Evolutionary conservation across 2,113 vertebrate species (phyloP).

Genomic region (Tragelaphus strepsiceros): DNA sequence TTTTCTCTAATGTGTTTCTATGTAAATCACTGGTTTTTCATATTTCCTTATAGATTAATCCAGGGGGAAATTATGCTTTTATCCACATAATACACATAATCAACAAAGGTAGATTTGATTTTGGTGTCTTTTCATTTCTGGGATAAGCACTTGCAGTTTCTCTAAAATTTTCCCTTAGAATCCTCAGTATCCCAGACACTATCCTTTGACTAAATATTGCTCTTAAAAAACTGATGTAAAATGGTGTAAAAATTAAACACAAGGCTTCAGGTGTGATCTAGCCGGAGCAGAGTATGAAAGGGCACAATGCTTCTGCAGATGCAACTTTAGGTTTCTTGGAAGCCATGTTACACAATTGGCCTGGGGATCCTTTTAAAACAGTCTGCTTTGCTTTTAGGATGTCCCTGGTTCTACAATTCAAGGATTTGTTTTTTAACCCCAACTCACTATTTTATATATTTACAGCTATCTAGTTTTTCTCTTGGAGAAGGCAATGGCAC

Average conservation of each 20-base stretch:
- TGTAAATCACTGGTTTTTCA: not conserved
- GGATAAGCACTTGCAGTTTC: not conserved
- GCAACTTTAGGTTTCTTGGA: not conserved
- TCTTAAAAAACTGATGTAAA: not conserved
- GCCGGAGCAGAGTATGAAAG: not conserved
- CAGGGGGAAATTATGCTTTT: conserved; percentile 10
- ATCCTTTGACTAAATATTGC: not conserved
- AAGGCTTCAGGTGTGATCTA: not conserved
- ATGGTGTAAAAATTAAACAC: not conserved
- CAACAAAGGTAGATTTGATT: not conserved
- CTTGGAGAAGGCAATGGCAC: too few relatives aligned
- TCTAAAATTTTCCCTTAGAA: not conserved
- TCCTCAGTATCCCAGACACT: not conserved
- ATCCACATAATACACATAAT: not conserved
- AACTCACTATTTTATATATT: not conserved
- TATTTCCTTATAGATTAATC: not conserved
- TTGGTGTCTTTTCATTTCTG: not conserved
- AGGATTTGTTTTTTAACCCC: not conserved
- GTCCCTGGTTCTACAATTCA: not conserved
- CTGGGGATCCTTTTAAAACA: not conserved
- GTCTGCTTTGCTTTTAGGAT: not conserved
- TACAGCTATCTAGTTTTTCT: not conserved
- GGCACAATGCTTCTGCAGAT: not conserved
- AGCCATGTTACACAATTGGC: not conserved
- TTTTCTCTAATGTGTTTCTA: not conserved